Evolutionary conservation across 2,888 invertebrate genomes (phyloP), one percentile per base, ranked within the genome.

Genomic region (Calameuta filiformis): DNA sequence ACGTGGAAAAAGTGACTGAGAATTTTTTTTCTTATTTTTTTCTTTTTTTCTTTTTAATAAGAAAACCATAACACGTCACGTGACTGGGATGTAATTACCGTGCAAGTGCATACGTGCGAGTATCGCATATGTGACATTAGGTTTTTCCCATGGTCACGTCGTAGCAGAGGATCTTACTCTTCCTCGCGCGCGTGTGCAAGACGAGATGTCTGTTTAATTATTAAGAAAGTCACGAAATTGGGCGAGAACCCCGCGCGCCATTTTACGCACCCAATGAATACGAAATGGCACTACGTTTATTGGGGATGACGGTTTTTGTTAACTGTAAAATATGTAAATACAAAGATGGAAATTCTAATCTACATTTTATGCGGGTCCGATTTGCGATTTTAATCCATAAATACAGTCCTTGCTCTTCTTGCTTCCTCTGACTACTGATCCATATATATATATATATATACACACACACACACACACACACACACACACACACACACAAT

Each of bases 351-450:
- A 56, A 31, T 71, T 76, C 81, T 84, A 83, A 86, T 86, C 86
- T 86, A 83, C 85, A 87, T 87, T 83, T 87, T 84, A 84, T 81
- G 81, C 82, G 82, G 80, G 77, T 23, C 75, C 68, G 79, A 85
- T 87, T 86, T 86, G 86, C 82, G 82, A 87, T 86, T 86, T 81
- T 85, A 87, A 86, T 86, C 80, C 81, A 73, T 31, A 31, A 71
- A 34, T 31, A 71, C 33, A 71, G 71, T 34, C 71, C 15, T 71
- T 34, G 31, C 23, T 56, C 23, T 56, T 56, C 56, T 56, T 23
- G 9, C 23, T 9, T 23, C 23, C 56, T 56, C 23, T 23, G 56
- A 2, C 40, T 6, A 40, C 0, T 40, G 6, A 15, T 15, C 2
- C 23, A 23, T 56, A 23, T 56, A 1, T 56, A 0, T 40, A 6